Conservation (phyloP, 2,888 invertebrate species). For the Chymomyza fuscimana region DNA sequence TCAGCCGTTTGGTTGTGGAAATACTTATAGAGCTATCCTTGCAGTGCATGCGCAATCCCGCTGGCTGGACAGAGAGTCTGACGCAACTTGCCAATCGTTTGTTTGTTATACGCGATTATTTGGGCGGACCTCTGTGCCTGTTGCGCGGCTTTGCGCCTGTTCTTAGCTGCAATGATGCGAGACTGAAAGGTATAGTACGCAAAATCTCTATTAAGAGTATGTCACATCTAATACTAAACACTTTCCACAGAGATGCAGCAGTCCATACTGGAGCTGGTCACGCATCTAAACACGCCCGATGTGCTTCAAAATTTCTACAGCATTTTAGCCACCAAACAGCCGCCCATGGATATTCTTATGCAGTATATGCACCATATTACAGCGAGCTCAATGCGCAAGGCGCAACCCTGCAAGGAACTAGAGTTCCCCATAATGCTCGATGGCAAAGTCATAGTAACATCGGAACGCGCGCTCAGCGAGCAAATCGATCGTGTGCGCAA, state of each 20-base stretch:
- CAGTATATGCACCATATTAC: slow-evolving; percentile 80
- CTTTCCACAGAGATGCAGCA: slow-evolving; percentile 83
- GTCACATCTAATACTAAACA: neutral
- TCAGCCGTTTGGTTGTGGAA: slow-evolving; percentile 77
- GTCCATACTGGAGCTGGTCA: slow-evolving; percentile 84
- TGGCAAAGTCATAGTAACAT: slow-evolving; percentile 71
- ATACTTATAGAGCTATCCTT: slow-evolving; percentile 77
- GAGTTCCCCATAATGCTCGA: slow-evolving; percentile 77
- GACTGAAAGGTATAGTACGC: slow-evolving; percentile 63
- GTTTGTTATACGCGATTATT: slow-evolving; percentile 77
- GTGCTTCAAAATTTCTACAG: slow-evolving; percentile 82
- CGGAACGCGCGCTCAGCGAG: slow-evolving; percentile 66
- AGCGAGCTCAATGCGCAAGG: slow-evolving; percentile 63
- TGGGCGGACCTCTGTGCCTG: slow-evolving; percentile 78
- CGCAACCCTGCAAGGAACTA: slow-evolving; percentile 76
- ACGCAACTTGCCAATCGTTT: slow-evolving; percentile 77
- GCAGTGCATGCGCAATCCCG: slow-evolving; percentile 72
- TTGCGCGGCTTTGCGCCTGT: slow-evolving; percentile 77
- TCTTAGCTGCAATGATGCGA: slow-evolving; percentile 69
- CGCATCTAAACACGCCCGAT: slow-evolving; percentile 78
- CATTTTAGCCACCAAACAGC: slow-evolving; percentile 82
- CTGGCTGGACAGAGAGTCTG: slow-evolving; percentile 76
- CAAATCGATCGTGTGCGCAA: slow-evolving; percentile 76
- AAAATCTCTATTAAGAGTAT: neutral
- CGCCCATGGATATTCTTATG: slow-evolving; percentile 82